phyloP scores from a whole-genome alignment of 2,113 vertebrate species.

The human region DNA sequence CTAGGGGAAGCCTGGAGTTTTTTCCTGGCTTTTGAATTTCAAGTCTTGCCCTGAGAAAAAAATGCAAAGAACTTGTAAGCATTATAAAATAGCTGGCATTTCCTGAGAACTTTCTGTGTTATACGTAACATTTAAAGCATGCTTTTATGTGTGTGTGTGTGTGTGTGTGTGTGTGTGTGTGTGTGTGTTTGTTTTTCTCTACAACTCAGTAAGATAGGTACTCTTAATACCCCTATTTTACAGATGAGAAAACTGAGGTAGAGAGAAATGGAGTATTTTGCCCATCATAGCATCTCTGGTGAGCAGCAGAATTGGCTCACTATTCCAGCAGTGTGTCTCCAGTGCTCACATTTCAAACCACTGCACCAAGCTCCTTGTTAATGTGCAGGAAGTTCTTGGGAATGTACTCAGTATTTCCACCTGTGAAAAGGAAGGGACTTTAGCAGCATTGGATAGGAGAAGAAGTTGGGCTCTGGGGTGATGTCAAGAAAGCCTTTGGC shows the following conservation, averaged over 20 bases:
- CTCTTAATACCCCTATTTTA: not conserved
- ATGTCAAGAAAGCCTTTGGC: not conserved
- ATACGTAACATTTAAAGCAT: not conserved
- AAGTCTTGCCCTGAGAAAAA: not conserved
- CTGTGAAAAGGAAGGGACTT: not conserved
- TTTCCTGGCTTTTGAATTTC: not conserved
- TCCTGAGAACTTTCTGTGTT: not conserved
- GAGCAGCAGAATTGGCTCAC: not conserved
- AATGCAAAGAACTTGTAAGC: not conserved
- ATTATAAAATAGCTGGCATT: not conserved
- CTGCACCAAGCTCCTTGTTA: rapidly evolving
- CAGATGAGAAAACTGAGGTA: not conserved
- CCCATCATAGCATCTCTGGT: not conserved
- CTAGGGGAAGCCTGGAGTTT: not conserved
- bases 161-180: not conserved
- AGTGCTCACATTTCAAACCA: not conserved
- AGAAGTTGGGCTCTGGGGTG: not conserved
- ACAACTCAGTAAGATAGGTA: not conserved
- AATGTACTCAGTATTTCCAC: rapidly evolving
- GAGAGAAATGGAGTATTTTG: not conserved
- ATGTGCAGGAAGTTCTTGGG: rapidly evolving
- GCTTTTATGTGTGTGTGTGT: no score
- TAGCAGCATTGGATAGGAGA: not conserved
- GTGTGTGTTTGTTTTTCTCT: not conserved
- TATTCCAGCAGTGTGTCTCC: rapidly evolving